Conservation (phyloP, 2,113 vertebrate genomes). For the Otocyon megalotis region DNA sequence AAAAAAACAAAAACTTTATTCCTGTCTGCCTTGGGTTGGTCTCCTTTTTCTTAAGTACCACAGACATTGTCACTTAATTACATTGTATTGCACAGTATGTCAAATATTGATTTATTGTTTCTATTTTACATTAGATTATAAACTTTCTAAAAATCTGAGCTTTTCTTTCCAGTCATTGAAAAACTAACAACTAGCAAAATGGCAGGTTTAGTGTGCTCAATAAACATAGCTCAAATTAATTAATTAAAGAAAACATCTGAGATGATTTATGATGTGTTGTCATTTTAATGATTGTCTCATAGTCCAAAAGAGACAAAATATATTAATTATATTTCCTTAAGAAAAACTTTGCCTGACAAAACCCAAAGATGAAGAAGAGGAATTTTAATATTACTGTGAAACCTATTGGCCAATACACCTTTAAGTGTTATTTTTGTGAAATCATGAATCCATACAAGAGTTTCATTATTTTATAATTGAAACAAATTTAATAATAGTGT, state of each 20-base stretch:
- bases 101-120: neutral
- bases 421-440: constrained; percentile 36
- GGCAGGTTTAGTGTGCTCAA: neutral
- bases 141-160: neutral
- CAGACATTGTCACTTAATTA: neutral
- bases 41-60: constrained; percentile 1
- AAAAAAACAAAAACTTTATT: neutral
- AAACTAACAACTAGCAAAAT: constrained; percentile 15
- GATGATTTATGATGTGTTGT: neutral
- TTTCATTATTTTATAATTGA: constrained; percentile 15
- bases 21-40: neutral
- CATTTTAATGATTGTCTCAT: neutral
- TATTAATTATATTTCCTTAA: neutral
- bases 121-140: constrained; percentile 36
- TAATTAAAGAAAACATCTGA: constrained; percentile 35
- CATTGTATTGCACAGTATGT: neutral
- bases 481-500: neutral
- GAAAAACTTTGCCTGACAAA: neutral
- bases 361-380: neutral
- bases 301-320: neutral
- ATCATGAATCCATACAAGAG: neutral
- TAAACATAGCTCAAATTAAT: constrained; percentile 27
- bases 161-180: constrained; percentile 35
- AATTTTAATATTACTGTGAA: constrained; percentile 27
- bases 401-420: neutral